Base-by-base conservation (phyloP, 2,113 vertebrate genomes). In the Apteryx mantelli region DNA sequence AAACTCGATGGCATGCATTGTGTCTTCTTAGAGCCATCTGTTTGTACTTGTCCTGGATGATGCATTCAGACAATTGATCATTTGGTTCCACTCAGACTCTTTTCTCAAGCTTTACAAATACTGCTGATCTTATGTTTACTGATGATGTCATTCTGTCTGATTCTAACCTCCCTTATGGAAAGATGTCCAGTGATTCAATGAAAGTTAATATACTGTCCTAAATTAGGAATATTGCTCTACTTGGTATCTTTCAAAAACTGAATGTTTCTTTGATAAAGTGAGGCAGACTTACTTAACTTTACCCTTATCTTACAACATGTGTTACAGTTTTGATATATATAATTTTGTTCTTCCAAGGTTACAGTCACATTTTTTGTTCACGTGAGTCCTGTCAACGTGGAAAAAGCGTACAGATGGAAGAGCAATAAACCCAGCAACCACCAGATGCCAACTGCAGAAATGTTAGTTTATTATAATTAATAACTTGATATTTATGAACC, bases 1-100 rank as follows among this genome's bases (percentile, higher is more conserved):
- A 78, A 42, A 87, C 40, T 48, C 63, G 44, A 74, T 69, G 3
- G 71, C 0, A 3, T 19, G 6, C 26, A 14, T 1, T 0, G 11
- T 61, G 11, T 69, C 53, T 53, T 83, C 58, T 74, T 48, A 81
- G 38, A 77, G 34, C 25, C 38, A 20, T 81, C 64, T 64, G 42
- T 81, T 93, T 81, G 34, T 82, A 12, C 53, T 77, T 32, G 34
- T 13, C 8, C 7, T 26, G 19, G 19, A 40, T 77, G 53, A 60
- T 65, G 48, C 38, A 17, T 60, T 89, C 64, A 92, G 42, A 77
- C 42, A 74, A 73, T 64, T 91, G n/a, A 48, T 81, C 0, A 0
- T 73, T 80, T 71, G 6, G 15, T 86, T 91, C 69, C 55, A 64
- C 20, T 46, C 14, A 81, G 30, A 52, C 21, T 36, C 11, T 61